Conservation (phyloP, 2,797 vertebrate genomes). For the Eupleurogrammus muticus region DNA sequence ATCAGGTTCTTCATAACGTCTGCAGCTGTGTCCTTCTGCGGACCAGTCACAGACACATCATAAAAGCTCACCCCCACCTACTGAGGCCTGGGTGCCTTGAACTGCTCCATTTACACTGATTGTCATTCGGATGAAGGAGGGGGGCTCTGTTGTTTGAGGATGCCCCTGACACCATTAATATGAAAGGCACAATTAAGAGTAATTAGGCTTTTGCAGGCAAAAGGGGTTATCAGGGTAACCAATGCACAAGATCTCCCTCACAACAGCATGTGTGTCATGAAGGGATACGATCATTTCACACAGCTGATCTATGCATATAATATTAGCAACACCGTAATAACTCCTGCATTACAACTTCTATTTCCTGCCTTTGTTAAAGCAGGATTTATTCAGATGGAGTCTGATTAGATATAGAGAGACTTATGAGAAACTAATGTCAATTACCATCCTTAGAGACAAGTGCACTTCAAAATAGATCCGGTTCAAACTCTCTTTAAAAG, state of each 20-base stretch:
- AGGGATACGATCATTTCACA: background rate
- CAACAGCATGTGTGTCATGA: background rate
- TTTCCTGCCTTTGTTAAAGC: background rate
- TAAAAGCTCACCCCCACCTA: conserved; percentile 34
- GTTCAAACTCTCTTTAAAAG: conserved; percentile 1
- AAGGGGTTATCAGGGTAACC: conserved; percentile 32
- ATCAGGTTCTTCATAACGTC: conserved; percentile 32
- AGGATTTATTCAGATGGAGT: background rate
- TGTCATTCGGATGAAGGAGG: conserved; percentile 78
- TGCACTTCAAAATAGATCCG: conserved; percentile 6
- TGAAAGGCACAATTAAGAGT: conserved; percentile 76
- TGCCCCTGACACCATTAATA: conserved; percentile 69
- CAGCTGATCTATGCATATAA: background rate
- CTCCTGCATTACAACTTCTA: background rate
- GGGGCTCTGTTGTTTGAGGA: conserved; percentile 61
- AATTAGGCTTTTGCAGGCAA: conserved; percentile 67
- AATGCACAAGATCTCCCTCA: conserved; percentile 15
- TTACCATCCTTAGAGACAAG: conserved; percentile 14
- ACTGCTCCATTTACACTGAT: conserved; percentile 76
- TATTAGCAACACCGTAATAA: background rate
- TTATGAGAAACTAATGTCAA: conserved; percentile 3
- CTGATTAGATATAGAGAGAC: background rate
- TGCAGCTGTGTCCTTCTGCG: conserved; percentile 24
- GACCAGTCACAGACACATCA: conserved; percentile 36
- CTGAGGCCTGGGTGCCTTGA: conserved; percentile 21